phyloP scores from a whole-genome alignment of 1,140 invertebrate genomes.

The Calosoma granatense region DNA sequence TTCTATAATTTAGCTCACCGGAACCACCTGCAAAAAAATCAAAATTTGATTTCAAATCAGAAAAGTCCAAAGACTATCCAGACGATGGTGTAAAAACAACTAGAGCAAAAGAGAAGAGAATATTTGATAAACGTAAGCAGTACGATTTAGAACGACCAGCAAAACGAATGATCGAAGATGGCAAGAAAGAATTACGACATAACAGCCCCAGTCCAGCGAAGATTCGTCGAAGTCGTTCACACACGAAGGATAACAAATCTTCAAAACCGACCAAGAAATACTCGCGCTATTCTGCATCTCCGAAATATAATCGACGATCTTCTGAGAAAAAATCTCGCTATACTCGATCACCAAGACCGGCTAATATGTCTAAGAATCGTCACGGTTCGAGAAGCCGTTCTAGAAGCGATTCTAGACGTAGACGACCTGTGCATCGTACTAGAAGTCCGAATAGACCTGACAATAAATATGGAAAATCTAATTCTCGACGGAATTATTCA shows the following conservation, averaged over 20 bases:
- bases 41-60: constrained; percentile 19
- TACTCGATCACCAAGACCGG: background rate
- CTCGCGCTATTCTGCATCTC: background rate
- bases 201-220: constrained; percentile 11
- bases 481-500: background rate
- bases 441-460: background rate
- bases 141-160: constrained; percentile 12
- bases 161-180: constrained; percentile 13
- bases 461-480: background rate
- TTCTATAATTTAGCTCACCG: constrained; percentile 12
- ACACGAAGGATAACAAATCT: background rate
- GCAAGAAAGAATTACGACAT: constrained; percentile 11
- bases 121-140: constrained; percentile 10
- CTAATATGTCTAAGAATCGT: background rate
- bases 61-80: constrained; percentile 13
- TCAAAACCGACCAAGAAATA: background rate
- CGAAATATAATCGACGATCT: background rate
- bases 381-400: background rate
- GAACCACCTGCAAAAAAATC: constrained; percentile 18
- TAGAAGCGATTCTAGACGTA: background rate
- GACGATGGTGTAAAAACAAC: constrained; percentile 12
- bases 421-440: background rate
- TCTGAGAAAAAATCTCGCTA: background rate
- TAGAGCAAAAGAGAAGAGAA: constrained; percentile 18
- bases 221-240: constrained; percentile 15